Percentiles rank a stretch among this genome's conserved stretches.
These are phyloP conservation scores for Drosophila lutescens DNA, from an alignment of 2,888 invertebrate genomes.

Conservation along the genomic window DNA sequence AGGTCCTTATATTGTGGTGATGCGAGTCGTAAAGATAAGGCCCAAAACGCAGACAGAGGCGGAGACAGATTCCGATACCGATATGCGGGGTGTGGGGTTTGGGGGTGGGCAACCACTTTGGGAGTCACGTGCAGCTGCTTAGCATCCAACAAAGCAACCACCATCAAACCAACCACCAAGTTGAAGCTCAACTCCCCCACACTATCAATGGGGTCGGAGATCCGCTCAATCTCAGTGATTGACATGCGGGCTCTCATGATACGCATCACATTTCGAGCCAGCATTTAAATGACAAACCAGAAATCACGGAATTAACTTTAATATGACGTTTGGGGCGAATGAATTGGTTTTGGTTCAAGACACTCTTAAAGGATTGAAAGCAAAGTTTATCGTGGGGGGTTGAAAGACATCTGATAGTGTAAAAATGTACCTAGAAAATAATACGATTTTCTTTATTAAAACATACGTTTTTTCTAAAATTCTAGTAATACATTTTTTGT, in stretches of 20 bases:
- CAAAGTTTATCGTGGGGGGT: background rate
- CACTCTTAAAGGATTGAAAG: conserved; percentile 11
- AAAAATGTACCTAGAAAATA: background rate
- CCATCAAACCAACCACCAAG: conserved; percentile 41
- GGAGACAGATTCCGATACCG: conserved; percentile 46
- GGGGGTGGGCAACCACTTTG: conserved; percentile 52
- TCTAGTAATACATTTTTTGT: too few species aligned
- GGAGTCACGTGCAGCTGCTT: conserved; percentile 78
- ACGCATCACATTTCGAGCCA: conserved; percentile 39
- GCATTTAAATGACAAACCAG: conserved; percentile 53
- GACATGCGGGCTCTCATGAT: conserved; percentile 67
- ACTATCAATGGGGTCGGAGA: conserved; percentile 53
- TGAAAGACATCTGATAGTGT: background rate
- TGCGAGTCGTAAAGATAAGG: conserved; percentile 72
- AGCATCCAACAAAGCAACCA: conserved; percentile 61
- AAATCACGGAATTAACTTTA: conserved; percentile 48
- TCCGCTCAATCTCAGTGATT: conserved; percentile 69
- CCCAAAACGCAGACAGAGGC: conserved; percentile 52
- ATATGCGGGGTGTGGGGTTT: conserved; percentile 28
- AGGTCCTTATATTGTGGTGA: conserved; percentile 50
- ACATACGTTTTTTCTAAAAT: too few species aligned
- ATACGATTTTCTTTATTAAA: too few species aligned
- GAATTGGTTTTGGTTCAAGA: conserved; percentile 8
- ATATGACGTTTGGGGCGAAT: conserved; percentile 16
- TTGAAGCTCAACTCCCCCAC: conserved; percentile 56